Conservation (phyloP, 2,888 invertebrate genomes). For the Caenorhabditis zanzibari region DNA sequence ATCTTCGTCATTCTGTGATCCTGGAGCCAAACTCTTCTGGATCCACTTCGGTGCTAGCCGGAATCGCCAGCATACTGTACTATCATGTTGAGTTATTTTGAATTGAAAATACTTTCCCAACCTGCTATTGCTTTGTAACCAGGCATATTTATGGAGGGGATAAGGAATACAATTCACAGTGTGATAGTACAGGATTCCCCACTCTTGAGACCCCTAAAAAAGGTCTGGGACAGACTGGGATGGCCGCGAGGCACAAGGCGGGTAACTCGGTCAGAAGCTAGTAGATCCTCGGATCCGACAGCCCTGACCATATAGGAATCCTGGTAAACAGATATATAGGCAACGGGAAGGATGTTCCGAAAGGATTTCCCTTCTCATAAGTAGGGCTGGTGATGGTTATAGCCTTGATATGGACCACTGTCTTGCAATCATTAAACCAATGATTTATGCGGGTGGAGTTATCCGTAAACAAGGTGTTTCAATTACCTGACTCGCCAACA, state of each 20-base stretch:
- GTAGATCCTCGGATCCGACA: not conserved
- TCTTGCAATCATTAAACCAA: not conserved
- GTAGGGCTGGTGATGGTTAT: slow-evolving; percentile 1
- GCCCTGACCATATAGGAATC: not conserved
- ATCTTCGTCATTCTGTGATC: too few relatives aligned
- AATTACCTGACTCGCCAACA: not conserved
- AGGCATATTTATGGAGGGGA: not conserved
- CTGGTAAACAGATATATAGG: not conserved
- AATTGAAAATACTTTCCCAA: not conserved
- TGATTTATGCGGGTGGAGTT: not conserved
- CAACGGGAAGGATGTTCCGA: not conserved
- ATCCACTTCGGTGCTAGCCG: not conserved
- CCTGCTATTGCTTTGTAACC: not conserved
- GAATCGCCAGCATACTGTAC: not conserved
- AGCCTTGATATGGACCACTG: not conserved
- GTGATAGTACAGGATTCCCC: not conserved
- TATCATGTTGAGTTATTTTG: not conserved
- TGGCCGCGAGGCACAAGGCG: not conserved
- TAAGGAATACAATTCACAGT: not conserved
- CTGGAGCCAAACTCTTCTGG: too few relatives aligned
- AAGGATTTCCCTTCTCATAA: not conserved
- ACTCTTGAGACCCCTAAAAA: not conserved
- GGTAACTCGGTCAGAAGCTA: not conserved
- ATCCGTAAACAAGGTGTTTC: not conserved
- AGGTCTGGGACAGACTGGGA: not conserved